Conservation (phyloP, 2,888 invertebrate species). For the Diploptera punctata region DNA sequence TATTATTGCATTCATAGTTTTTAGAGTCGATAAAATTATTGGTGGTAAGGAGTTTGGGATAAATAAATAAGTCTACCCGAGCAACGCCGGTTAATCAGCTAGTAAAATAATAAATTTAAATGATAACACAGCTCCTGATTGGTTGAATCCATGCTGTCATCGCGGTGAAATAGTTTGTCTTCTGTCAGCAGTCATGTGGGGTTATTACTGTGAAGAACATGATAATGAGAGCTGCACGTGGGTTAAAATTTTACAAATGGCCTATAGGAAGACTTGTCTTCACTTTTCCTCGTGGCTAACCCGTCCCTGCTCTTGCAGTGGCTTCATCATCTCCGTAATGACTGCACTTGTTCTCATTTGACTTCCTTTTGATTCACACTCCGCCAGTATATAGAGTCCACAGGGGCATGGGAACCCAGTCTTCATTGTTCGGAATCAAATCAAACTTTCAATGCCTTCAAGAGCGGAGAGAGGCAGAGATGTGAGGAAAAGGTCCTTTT, state of each 20-base stretch:
- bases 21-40: too few relatives aligned
- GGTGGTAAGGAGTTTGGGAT: too few relatives aligned
- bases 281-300: conserved; percentile 6
- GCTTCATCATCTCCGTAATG: conserved; percentile 34
- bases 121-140: too few relatives aligned
- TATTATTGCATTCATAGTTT: too few relatives aligned
- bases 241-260: neutral
- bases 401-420: neutral
- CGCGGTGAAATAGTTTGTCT: too few relatives aligned
- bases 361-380: conserved; percentile 39
- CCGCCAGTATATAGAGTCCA: conserved; percentile 12
- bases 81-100: too few relatives aligned
- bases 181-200: too few relatives aligned
- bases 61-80: too few relatives aligned
- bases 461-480: neutral
- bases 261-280: neutral
- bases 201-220: too few relatives aligned
- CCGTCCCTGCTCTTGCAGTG: neutral
- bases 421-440: conserved; percentile 38
- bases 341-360: conserved; percentile 42
- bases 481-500: neutral
- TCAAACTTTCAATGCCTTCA: conserved; percentile 37
- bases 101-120: too few relatives aligned
- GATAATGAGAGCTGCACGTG: too few relatives aligned
- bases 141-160: too few relatives aligned